These are phyloP conservation scores for Plutella xylostella DNA, from an alignment of 2,888 invertebrate species.

Conservation along the genomic window DNA sequence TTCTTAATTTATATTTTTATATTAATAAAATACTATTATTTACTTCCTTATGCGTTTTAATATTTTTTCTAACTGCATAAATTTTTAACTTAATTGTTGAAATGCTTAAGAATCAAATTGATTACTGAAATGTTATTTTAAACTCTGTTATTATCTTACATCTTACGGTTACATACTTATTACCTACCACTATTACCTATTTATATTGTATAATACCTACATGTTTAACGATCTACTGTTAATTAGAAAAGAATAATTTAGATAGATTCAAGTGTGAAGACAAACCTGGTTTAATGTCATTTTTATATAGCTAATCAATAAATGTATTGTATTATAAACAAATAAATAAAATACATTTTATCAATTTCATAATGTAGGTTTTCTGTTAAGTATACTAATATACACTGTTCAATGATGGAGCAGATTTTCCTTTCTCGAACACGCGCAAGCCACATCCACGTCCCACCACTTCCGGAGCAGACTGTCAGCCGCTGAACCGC, in stretches of 20 bases:
- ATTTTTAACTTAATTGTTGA: background rate
- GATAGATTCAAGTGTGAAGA: too few relatives aligned
- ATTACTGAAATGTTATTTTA: too few relatives aligned
- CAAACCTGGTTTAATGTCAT: too few relatives aligned
- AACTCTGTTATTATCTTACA: too few relatives aligned
- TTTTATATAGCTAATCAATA: background rate
- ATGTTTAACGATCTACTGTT: too few relatives aligned
- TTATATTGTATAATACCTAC: too few relatives aligned
- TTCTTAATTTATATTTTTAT: too few relatives aligned
- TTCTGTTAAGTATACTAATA: background rate
- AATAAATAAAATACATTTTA: background rate
- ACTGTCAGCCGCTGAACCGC: too few relatives aligned
- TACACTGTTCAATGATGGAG: background rate
- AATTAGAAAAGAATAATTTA: too few relatives aligned
- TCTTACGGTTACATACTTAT: too few relatives aligned
- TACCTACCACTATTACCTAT: too few relatives aligned
- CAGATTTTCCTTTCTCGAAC: constrained; percentile 3
- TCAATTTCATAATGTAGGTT: background rate
- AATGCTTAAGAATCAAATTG: too few relatives aligned
- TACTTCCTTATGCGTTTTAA: background rate
- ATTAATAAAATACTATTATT: background rate
- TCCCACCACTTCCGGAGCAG: constrained; percentile 1
- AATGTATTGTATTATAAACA: background rate
- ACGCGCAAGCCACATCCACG: background rate
- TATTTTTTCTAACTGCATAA: background rate